Conservation (phyloP, 2,797 vertebrate genomes). For the Vipera ursinii region DNA sequence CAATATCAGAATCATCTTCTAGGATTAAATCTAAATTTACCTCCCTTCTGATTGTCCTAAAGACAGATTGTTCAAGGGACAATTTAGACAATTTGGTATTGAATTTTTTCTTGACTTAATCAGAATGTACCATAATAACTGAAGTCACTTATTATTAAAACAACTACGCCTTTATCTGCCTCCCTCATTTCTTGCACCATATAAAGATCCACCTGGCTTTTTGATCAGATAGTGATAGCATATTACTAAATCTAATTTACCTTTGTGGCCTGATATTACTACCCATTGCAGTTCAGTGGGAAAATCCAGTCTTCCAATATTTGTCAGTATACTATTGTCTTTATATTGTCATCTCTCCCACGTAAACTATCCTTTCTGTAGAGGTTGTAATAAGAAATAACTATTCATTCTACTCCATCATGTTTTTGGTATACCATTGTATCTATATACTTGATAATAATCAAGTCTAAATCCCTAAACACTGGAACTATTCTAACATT, state of each 20-base stretch:
- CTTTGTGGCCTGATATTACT: neutral
- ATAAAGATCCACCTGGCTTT: neutral
- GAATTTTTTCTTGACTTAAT: neutral
- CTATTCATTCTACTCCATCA: neutral
- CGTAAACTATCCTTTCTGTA: neutral
- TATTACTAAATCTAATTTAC: neutral
- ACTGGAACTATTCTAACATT: neutral
- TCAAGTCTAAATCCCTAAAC: neutral
- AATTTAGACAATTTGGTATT: neutral
- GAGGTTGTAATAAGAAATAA: neutral
- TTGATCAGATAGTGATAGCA: neutral
- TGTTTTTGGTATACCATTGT: neutral
- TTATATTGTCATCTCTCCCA: neutral
- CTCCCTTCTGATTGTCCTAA: neutral
- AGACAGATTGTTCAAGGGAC: neutral
- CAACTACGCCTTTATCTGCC: neutral
- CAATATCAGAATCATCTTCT: neutral
- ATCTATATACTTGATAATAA: neutral
- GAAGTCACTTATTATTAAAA: neutral
- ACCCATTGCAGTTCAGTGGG: neutral
- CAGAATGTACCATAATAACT: neutral
- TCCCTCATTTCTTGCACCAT: neutral
- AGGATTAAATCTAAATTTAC: neutral
- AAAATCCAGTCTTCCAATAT: neutral
- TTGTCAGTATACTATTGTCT: neutral